Evolutionary conservation across 2,888 invertebrate species (phyloP).

Genomic region (Listrodromus nycthemerus): DNA sequence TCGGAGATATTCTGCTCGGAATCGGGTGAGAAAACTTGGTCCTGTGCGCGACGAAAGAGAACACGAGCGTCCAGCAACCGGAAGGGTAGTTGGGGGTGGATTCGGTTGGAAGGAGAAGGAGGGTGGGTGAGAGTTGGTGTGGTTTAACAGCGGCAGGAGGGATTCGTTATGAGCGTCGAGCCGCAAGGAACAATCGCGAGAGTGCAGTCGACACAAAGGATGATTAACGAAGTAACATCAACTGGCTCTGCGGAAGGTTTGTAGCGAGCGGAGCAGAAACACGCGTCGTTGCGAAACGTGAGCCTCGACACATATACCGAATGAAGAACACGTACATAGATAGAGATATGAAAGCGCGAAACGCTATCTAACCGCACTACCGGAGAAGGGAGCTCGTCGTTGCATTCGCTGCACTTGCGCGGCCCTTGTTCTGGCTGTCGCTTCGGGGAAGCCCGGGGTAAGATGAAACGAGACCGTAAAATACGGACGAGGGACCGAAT

Average conservation of each 20-base stretch:
- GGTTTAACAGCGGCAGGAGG: slow-evolving; percentile 6
- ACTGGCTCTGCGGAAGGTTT: slow-evolving; percentile 45
- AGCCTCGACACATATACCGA: neutral
- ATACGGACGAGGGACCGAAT: too few relatives aligned
- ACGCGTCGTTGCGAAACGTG: slow-evolving; percentile 33
- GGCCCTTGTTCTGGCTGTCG: neutral
- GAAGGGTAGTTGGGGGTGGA: neutral
- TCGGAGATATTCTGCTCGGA: slow-evolving; percentile 41
- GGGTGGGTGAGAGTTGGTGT: too few relatives aligned
- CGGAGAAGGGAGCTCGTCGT: neutral
- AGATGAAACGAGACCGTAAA: too few relatives aligned
- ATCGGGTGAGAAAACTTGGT: slow-evolving; percentile 51
- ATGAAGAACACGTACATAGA: slow-evolving; percentile 4
- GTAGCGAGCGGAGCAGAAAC: slow-evolving; percentile 31
- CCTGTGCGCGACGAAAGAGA: slow-evolving; percentile 12
- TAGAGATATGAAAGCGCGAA: slow-evolving; percentile 11
- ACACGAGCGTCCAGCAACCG: neutral
- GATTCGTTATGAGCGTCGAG: slow-evolving; percentile 65
- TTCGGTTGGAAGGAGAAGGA: neutral
- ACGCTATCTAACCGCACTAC: neutral
- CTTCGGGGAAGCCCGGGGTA: neutral
- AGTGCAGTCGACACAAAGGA: slow-evolving; percentile 66
- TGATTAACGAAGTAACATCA: slow-evolving; percentile 67
- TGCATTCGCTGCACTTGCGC: slow-evolving; percentile 23
- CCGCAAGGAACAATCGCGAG: slow-evolving; percentile 65